Evolutionary conservation across 2,797 vertebrate genomes (phyloP).

Genomic region (Diglossa cyanea): DNA sequence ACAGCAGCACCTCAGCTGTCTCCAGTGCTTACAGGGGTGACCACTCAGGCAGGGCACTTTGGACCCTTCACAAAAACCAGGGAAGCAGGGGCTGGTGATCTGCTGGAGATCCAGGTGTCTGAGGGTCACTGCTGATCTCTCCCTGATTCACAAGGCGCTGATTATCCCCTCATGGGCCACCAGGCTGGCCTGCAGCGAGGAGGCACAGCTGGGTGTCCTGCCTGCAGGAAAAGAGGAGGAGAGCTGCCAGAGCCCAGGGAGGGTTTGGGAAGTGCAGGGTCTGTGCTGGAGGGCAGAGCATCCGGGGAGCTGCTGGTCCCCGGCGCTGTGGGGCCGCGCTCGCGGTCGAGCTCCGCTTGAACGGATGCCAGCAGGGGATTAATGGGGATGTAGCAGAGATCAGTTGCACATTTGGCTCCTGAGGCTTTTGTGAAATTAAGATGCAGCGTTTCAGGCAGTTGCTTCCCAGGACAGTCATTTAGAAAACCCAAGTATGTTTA

Average conservation of each 20-base stretch:
- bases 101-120: not conserved
- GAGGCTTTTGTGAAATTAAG: slow-evolving; percentile 67
- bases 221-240: not conserved
- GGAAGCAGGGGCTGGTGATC: not conserved
- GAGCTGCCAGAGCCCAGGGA: not conserved
- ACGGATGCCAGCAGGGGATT: slow-evolving; percentile 13
- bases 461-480: slow-evolving; percentile 55
- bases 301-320: slow-evolving; percentile 7
- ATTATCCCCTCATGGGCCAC: not conserved
- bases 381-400: slow-evolving; percentile 56
- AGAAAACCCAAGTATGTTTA: slow-evolving; percentile 49
- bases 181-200: not conserved
- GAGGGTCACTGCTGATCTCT: not conserved
- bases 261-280: not conserved
- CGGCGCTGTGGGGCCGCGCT: not conserved
- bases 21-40: not conserved
- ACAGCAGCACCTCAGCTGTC: not conserved
- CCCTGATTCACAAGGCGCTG: not conserved
- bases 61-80: not conserved
- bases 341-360: not conserved
- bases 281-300: not conserved
- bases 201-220: not conserved
- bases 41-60: not conserved
- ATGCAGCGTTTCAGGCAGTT: slow-evolving; percentile 56
- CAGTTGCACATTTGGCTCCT: slow-evolving; percentile 62